Evolutionary conservation across 2,797 vertebrate genomes (phyloP), one percentile per base, ranked within the genome.

Genomic region (Sebastes flavidus): DNA sequence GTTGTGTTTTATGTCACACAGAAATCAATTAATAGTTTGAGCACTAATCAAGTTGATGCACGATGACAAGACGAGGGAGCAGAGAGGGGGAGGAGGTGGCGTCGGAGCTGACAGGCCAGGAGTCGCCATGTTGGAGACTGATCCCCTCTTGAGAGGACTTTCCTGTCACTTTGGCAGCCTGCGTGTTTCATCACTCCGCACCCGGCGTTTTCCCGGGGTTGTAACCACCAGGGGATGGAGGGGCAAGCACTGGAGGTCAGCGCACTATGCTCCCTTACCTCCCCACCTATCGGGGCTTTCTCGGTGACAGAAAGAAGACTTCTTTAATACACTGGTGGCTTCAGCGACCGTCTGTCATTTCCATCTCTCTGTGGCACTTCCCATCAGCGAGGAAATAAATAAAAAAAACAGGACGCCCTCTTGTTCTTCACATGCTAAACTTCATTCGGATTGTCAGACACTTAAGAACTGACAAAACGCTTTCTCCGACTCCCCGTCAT

Each of bases 131-230:
- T 86, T 84, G 80, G 82, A 91, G 85, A 88, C 92, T 82, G 87
- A 89, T 89, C 56, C 91, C 83, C 96, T 96, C 96, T 10, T 5
- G 95, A 96, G 95, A 94, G 84, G 90, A 87, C 87, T 93, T 91
- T 90, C 92, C 95, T 97, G 96, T 97, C 97, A 97, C 94, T 95
- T 94, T 92, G 92, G 92, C 93, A 86, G 91, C 93, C 95, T 93
- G 91, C 85, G 86, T 88, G 91, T 94, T 95, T 95, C 91, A 94
- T 93, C 94, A 49, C 83, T 94, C 58, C 6, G 49, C 7, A 10
- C 36, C 42, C 12, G 1, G 77, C 32, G 71, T 91, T 94, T 91
- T 93, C 89, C 90, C 86, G 70, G 30, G 32, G 80, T 91, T 88
- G 88, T 88, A 89, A 92, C 93, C 95, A 91, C 94, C 75, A 83